phyloP scores from a whole-genome alignment of 2,797 vertebrate species.

The Monodelphis domestica region DNA sequence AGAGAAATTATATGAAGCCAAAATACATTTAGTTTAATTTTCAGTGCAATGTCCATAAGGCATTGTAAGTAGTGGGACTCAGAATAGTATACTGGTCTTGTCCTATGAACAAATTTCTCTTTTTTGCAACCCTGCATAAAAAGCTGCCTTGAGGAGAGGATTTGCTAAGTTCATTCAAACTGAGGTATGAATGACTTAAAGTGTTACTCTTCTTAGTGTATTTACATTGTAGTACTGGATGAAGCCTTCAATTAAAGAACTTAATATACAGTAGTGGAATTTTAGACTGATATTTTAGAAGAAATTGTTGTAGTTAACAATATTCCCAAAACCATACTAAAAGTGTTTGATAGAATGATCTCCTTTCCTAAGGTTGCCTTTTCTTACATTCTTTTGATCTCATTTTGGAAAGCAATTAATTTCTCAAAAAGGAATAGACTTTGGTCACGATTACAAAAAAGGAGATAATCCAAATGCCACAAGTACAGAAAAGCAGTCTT shows the following conservation, averaged over 20 bases:
- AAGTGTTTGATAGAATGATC: background rate
- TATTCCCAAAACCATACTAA: background rate
- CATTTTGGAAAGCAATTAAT: background rate
- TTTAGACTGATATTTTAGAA: background rate
- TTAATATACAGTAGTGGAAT: background rate
- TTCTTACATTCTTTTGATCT: background rate
- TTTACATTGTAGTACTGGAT: conserved; percentile 37
- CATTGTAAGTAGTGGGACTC: background rate
- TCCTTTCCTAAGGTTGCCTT: background rate
- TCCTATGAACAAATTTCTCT: background rate
- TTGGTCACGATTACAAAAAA: conserved; percentile 11
- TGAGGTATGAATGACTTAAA: conserved; percentile 20
- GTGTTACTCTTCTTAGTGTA: background rate
- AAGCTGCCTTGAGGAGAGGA: background rate
- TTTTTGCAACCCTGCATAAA: background rate
- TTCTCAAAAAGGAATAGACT: background rate
- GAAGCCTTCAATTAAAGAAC: background rate
- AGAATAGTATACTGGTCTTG: background rate
- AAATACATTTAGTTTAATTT: background rate
- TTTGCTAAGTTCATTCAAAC: background rate
- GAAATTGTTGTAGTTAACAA: background rate
- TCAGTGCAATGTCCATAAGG: background rate
- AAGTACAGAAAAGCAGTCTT: background rate
- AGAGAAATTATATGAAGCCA: background rate
- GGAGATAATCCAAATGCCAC: background rate